Conservation (phyloP, 2,113 vertebrate genomes). For the Coptodon rendalli region DNA sequence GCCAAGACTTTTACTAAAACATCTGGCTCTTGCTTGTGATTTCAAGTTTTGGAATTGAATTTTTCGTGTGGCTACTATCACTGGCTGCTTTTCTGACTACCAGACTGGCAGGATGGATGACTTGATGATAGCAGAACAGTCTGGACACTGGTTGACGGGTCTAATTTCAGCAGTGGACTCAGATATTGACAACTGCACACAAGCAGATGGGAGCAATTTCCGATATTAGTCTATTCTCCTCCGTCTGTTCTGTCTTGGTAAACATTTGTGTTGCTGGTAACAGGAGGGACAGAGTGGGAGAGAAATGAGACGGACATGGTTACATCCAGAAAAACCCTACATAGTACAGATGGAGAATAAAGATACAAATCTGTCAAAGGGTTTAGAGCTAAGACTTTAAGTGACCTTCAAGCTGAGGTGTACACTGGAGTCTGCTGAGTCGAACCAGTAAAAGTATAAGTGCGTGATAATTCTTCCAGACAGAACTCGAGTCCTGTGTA, state of each 20-base stretch:
- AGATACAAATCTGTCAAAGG: neutral
- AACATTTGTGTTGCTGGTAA: slow-evolving; percentile 45
- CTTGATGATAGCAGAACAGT: slow-evolving; percentile 22
- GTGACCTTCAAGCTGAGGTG: neutral
- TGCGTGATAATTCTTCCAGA: neutral
- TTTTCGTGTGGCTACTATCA: neutral
- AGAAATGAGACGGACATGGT: neutral
- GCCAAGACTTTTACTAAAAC: neutral
- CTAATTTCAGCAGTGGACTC: slow-evolving; percentile 51
- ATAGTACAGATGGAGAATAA: slow-evolving; percentile 24
- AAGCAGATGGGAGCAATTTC: slow-evolving; percentile 66
- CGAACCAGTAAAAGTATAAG: neutral
- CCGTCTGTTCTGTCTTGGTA: slow-evolving; percentile 49
- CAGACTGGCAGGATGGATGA: slow-evolving; percentile 3
- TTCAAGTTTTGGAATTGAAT: neutral
- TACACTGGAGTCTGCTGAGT: neutral
- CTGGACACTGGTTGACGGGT: slow-evolving; percentile 20
- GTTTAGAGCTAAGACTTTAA: neutral
- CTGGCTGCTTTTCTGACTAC: neutral
- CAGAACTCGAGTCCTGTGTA: neutral
- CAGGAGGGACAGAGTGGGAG: neutral
- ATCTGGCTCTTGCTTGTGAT: neutral
- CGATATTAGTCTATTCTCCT: slow-evolving; percentile 47
- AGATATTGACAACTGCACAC: slow-evolving; percentile 57
- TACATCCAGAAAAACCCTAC: neutral